Evolutionary conservation across 2,113 vertebrate species (phyloP).

Genomic region (human (Homo sapiens)): DNA sequence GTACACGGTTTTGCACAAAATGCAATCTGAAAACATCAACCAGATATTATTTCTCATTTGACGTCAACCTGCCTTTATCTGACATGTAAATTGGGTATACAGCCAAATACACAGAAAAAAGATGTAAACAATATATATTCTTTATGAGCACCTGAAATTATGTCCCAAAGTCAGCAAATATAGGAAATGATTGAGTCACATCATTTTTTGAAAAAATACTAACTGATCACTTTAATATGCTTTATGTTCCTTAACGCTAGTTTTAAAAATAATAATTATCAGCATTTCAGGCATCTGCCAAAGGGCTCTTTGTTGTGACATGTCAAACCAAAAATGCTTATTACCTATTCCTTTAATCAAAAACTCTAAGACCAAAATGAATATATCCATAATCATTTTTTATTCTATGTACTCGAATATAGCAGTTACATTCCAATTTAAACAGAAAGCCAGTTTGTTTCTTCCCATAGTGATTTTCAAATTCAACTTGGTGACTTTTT

Average conservation of each 20-base stretch:
- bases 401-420: not conserved
- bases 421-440: not conserved
- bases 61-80: not conserved
- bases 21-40: not conserved
- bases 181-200: not conserved
- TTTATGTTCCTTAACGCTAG: not conserved
- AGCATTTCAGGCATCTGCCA: not conserved
- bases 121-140: not conserved
- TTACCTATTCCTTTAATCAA: not conserved
- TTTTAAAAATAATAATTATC: not conserved
- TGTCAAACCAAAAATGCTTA: not conserved
- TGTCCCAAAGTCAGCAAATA: not conserved
- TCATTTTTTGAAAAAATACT: not conserved
- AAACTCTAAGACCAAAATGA: not conserved
- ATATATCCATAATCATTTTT: not conserved
- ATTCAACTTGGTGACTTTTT: not conserved
- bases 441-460: not conserved
- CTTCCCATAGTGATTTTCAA: not conserved
- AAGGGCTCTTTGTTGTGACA: not conserved
- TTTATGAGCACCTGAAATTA: not conserved
- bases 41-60: not conserved
- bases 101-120: not conserved
- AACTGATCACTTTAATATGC: not conserved
- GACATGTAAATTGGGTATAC: not conserved
- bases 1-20: not conserved